Evolutionary conservation across 1,140 invertebrate species (phyloP).

Genomic region (Aethina tumida): DNA sequence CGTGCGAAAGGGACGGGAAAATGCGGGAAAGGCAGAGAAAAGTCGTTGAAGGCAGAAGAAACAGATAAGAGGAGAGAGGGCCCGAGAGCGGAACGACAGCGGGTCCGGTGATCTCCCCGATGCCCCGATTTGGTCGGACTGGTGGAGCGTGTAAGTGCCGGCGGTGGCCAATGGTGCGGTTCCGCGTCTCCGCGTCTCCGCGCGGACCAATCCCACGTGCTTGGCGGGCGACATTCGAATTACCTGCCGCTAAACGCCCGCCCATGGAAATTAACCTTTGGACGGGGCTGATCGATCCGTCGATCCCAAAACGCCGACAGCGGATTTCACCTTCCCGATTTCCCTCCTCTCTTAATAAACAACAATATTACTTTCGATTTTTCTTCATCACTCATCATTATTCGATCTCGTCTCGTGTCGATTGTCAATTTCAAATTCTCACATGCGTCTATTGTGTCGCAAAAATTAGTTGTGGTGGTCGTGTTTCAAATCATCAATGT

Average conservation of each 20-base stretch:
- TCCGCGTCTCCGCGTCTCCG: constrained; percentile 14
- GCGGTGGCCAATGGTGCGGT: constrained; percentile 17
- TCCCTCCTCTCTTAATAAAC: not conserved
- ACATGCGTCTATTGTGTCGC: too few relatives aligned
- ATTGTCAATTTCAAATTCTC: not conserved
- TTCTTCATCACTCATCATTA: not conserved
- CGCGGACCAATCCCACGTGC: constrained; percentile 12
- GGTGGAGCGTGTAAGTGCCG: constrained; percentile 20
- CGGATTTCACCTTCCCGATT: too few relatives aligned
- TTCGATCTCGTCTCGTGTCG: not conserved
- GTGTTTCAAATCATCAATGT: too few relatives aligned
- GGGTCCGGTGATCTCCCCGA: too few relatives aligned
- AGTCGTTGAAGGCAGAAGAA: too few relatives aligned
- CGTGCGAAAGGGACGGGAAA: constrained; percentile 9
- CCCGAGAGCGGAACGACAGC: too few relatives aligned
- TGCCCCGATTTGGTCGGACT: constrained; percentile 11
- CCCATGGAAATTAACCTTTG: constrained; percentile 8
- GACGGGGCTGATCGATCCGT: not conserved
- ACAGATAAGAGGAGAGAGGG: too few relatives aligned
- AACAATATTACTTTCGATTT: not conserved
- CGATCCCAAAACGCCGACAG: too few relatives aligned
- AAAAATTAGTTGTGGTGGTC: too few relatives aligned
- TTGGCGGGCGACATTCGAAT: constrained; percentile 8
- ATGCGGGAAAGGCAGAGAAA: constrained; percentile 5
- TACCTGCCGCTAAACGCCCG: constrained; percentile 8